Evolutionary conservation across 2,888 invertebrate genomes (phyloP).

Genomic region (Diadromus collaris): DNA sequence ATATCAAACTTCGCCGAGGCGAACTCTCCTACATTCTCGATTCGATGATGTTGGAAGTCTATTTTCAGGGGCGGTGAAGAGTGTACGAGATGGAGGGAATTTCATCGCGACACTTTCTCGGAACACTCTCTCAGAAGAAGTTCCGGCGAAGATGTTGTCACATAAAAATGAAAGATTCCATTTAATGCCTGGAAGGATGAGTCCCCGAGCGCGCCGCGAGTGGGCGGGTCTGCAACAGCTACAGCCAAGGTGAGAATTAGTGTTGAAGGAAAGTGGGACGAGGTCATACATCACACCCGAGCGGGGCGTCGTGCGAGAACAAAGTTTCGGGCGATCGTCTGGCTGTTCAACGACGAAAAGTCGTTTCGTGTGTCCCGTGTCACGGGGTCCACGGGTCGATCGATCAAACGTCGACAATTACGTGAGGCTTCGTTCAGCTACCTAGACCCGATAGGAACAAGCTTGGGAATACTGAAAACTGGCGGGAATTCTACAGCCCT

Average conservation of each 20-base stretch:
- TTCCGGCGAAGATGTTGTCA: constrained; percentile 20
- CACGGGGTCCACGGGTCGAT: constrained; percentile 19
- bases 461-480: constrained; percentile 1
- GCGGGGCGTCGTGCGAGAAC: constrained; percentile 23
- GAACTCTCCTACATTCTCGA: constrained; percentile 10
- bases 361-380: constrained; percentile 15
- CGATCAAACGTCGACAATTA: constrained; percentile 43
- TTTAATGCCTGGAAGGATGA: constrained; percentile 47
- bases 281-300: constrained; percentile 53
- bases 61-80: not conserved
- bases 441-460: not conserved
- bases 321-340: constrained; percentile 29
- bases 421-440: not conserved
- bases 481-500: not conserved
- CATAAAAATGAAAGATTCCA: constrained; percentile 49
- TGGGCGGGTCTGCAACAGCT: constrained; percentile 39
- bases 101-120: too few relatives aligned
- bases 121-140: not conserved
- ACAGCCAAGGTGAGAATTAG: constrained; percentile 32
- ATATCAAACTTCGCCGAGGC: not conserved
- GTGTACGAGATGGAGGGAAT: too few relatives aligned
- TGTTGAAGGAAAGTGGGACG: constrained; percentile 52
- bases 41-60: constrained; percentile 1
- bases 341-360: constrained; percentile 13
- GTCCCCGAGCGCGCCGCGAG: constrained; percentile 31